Conservation (phyloP, 2,888 invertebrate species). For the Agriotes lineatus region DNA sequence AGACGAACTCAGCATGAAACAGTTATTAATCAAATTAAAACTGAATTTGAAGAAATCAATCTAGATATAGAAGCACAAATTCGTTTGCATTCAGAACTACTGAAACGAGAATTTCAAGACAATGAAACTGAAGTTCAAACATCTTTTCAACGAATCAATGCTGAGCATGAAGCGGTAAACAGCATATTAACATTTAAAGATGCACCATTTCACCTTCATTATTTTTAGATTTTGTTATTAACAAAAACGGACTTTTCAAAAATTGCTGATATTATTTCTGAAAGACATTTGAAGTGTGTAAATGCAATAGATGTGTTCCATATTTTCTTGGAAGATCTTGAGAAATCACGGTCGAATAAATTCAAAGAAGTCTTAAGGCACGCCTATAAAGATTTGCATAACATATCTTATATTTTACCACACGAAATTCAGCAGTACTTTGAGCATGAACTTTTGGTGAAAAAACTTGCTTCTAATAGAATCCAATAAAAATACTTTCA, state of each 20-base stretch:
- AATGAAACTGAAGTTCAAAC: conserved; percentile 23
- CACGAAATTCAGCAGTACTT: conserved; percentile 57
- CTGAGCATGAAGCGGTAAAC: neutral
- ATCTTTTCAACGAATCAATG: neutral
- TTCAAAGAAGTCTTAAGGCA: conserved; percentile 54
- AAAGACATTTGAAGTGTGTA: neutral
- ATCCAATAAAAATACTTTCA: conserved; percentile 26
- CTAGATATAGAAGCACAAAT: conserved; percentile 51
- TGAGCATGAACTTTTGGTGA: conserved; percentile 58
- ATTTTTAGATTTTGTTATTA: conserved; percentile 13
- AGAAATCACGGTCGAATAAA: conserved; percentile 52
- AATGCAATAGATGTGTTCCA: conserved; percentile 49
- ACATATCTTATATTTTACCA: conserved; percentile 55
- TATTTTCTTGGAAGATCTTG: conserved; percentile 47
- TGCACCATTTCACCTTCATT: no score
- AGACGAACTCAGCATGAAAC: conserved; percentile 48
- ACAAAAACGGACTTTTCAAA: no score
- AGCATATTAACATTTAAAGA: neutral
- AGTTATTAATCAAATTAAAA: conserved; percentile 45
- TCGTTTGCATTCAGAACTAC: conserved; percentile 42
- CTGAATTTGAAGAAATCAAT: conserved; percentile 48
- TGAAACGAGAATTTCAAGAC: conserved; percentile 39
- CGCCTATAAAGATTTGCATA: conserved; percentile 52
- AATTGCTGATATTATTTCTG: neutral
- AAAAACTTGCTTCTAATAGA: no score